Base-by-base conservation (phyloP, 2,113 vertebrate species). In the Phoenicopterus ruber region DNA sequence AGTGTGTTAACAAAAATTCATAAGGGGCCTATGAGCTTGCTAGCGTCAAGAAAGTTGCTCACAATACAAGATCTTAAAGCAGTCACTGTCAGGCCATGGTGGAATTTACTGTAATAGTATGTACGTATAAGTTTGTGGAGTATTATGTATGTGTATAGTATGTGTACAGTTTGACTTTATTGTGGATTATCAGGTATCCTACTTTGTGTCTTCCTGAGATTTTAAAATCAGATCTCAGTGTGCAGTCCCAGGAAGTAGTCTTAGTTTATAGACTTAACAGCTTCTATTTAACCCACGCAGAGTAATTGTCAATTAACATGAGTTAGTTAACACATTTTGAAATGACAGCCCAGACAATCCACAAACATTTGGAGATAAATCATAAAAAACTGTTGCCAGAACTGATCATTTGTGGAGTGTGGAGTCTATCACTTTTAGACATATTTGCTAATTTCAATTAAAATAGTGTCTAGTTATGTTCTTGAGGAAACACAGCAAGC, bases 401-500 rank as follows among this genome's bases (percentile, higher is more conserved):
- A 84, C 65, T 94, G 94, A 94, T 95, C 86, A 94, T 86, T 92
- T 94, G 52, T 92, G 81, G 80, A 94, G 59, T 61, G 88, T 94
- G 57, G 86, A 91, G 73, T 87, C 94, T 96, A 91, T 85, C 88
- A 63, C 88, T 94, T 94, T 57, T 65, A 82, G 78, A 85, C 77
- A 70, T 96, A 94, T 96, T 96, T 96, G 86, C 80, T 95, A 69
- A 88, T 95, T 93, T 93, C 86, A 96, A 86, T 95, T 96, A 82
- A 94, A 92, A 50, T 59, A 54, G 8, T 49, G 25, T 74, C 83
- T 96, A 71, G 34, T 92, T 92, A 54, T 63, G 34, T 76, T 91
- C 34, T 93, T 87, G 46, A 91, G 66, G 61, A 84, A 95, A 61
- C 12, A 34, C 19, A 72, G 66, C 34, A 79, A 88, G 34, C 4